Conservation (phyloP, 2,113 vertebrate species). For the Cyanistes caeruleus region DNA sequence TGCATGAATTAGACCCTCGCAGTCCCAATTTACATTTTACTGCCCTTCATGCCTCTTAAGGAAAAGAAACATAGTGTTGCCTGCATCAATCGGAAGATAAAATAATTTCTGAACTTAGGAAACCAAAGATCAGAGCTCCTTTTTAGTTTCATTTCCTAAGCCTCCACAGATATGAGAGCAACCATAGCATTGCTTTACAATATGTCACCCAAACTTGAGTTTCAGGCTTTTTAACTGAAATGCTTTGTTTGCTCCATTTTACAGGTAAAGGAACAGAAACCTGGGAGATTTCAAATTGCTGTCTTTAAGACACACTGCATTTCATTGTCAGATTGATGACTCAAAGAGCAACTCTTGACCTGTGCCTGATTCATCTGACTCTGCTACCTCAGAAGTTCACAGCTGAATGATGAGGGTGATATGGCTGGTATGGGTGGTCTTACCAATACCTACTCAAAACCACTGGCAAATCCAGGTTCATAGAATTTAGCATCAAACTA, state of each 20-base stretch:
- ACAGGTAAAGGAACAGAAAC: not conserved
- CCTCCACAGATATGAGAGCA: not conserved
- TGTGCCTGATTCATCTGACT: not conserved
- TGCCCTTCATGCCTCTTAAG: not conserved
- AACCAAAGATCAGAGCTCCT: not conserved
- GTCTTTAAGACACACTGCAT: not conserved
- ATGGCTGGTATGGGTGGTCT: not conserved
- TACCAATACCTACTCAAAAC: not conserved
- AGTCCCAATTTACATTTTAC: not conserved
- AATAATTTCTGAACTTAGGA: not conserved
- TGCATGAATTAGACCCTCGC: not conserved
- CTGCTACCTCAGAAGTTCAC: not conserved
- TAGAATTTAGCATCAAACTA: not conserved
- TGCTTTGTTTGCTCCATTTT: not conserved
- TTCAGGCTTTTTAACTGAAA: not conserved
- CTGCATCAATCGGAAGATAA: not conserved
- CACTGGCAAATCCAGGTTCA: not conserved
- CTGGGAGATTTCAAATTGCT: not conserved
- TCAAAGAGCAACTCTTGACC: not conserved
- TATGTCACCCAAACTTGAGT: not conserved
- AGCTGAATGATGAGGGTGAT: not conserved
- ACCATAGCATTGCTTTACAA: not conserved
- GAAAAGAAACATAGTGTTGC: not conserved
- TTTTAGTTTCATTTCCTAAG: not conserved
- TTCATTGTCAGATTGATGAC: not conserved